Base-by-base conservation (phyloP, 2,113 vertebrate genomes). In the Pipa parva region DNA sequence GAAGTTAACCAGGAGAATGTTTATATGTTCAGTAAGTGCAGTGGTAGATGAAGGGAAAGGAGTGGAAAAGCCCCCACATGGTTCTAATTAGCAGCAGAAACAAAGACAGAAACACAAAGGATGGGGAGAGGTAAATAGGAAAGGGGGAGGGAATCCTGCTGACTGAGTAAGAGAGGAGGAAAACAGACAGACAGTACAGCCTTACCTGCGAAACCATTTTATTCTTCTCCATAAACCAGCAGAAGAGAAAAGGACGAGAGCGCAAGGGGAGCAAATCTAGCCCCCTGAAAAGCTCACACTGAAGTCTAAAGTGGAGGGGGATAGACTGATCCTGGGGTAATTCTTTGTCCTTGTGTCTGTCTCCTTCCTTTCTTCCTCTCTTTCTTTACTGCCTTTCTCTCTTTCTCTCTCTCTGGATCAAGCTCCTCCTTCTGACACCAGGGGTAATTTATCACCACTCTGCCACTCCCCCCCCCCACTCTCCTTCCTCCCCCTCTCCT, bases 151-250 rank as follows among this genome's bases (percentile, higher is more conserved):
- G 29, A 21, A 28, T 21, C 11, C 1, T 12, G 17, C 26, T 26
- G 50, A 64, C 17, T 22, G 33, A 64, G 49, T 36, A 45, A 52
- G 50, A 55, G 36, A 31, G 22, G 33, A 54, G 12, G 15, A 54
- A 27, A 54, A 56, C 39, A 42, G 15, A 57, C 7, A 24, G 27
- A 56, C 51, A 26, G 8, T 42, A 17, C 56, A 59, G 28, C 45
- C 64, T 59, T 68, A 68, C 64, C 64, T 68, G 64, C 56, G 64
- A 68, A 26, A 68, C 64, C 64, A 68, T 68, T 59, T 68, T 68
- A 68, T 49, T 59, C 55, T 68, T 68, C 64, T 68, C 64, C 64
- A 68, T 68, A 68, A 68, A 68, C 29, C 29, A 50, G 58, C 54
- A 59, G 42, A 18, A 49, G 63, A 17, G 45, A 26, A 21, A 29